Evolutionary conservation across 2,797 vertebrate species (phyloP).

Genomic region (Sebastes glaucus): DNA sequence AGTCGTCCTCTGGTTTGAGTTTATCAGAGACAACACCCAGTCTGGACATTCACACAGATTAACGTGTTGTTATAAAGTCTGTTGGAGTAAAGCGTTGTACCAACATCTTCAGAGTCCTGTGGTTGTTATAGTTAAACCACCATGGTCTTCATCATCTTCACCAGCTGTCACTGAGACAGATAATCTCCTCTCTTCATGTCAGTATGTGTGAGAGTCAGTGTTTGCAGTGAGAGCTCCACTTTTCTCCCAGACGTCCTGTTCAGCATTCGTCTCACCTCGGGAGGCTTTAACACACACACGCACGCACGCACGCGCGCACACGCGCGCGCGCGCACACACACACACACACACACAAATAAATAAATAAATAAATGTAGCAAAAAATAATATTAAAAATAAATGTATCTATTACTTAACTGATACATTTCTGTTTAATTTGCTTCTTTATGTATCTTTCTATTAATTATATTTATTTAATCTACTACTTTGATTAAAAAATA

Average conservation of each 20-base stretch:
- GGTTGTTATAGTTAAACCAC: not conserved
- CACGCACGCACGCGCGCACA: not conserved
- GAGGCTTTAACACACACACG: not conserved
- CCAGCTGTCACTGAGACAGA: not conserved
- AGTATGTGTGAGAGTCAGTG: slow-evolving; percentile 16
- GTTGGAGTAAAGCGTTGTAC: too few relatives aligned
- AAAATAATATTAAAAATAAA: too few relatives aligned
- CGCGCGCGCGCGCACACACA: not conserved
- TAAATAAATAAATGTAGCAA: too few relatives aligned
- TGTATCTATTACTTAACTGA: too few relatives aligned
- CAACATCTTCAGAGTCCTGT: too few relatives aligned
- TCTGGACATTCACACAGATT: slow-evolving; percentile 39
- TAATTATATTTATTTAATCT: too few relatives aligned
- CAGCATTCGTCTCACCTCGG: slow-evolving; percentile 46
- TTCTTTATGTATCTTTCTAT: too few relatives aligned
- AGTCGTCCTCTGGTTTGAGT: slow-evolving; percentile 2
- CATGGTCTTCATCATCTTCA: slow-evolving; percentile 1
- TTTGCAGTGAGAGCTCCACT: slow-evolving; percentile 3
- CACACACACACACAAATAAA: not conserved
- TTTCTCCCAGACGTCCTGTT: slow-evolving; percentile 22
- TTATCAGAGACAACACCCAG: slow-evolving; percentile 40
- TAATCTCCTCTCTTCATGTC: not conserved
- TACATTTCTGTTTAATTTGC: too few relatives aligned
- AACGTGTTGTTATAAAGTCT: not conserved
- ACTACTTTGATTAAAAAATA: too few relatives aligned